Percentiles rank a stretch among this genome's conserved stretches.
These are phyloP conservation scores for Anarsia innoxiella DNA, from an alignment of 2,888 invertebrate species.

Conservation along the genomic window DNA sequence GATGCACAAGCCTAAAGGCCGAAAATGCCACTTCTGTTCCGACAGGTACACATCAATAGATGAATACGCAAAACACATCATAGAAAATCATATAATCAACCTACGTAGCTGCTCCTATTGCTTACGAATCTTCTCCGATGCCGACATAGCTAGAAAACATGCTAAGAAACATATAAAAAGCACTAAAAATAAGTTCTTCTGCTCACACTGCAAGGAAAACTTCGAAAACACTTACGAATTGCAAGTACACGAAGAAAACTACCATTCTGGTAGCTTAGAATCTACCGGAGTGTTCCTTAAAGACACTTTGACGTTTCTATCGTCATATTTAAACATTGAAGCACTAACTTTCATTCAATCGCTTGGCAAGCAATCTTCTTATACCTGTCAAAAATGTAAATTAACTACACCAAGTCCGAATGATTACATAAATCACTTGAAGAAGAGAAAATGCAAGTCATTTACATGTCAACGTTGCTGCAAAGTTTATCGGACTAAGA, in stretches of 20 bases:
- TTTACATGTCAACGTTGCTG: conserved; percentile 38
- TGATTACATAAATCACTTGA: conserved; percentile 36
- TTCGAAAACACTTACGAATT: conserved; percentile 28
- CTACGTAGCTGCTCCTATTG: conserved; percentile 42
- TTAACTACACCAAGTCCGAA: conserved; percentile 18
- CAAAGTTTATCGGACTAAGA: conserved; percentile 27
- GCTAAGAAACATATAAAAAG: conserved; percentile 42
- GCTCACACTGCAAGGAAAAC: conserved; percentile 38
- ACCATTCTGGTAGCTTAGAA: conserved; percentile 27
- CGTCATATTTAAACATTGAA: conserved; percentile 40
- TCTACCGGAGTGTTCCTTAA: conserved; percentile 35
- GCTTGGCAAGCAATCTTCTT: conserved; percentile 17
- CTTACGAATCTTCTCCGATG: conserved; percentile 32
- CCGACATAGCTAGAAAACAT: conserved; percentile 24
- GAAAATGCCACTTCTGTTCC: conserved; percentile 40
- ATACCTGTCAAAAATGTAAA: conserved; percentile 33
- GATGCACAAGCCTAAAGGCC: conserved; percentile 29
- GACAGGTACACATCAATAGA: conserved; percentile 27
- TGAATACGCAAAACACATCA: conserved; percentile 39
- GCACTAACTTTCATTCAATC: conserved; percentile 28
- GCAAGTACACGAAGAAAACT: conserved; percentile 29
- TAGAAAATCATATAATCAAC: conserved; percentile 32
- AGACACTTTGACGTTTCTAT: conserved; percentile 31
- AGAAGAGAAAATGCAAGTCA: conserved; percentile 23
- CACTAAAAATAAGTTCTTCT: conserved; percentile 25